A percentile compares a stretch with the other conserved stretches of the same genome.
Conservation (phyloP, 2,888 invertebrate genomes). For the Xylota sylvarum region DNA sequence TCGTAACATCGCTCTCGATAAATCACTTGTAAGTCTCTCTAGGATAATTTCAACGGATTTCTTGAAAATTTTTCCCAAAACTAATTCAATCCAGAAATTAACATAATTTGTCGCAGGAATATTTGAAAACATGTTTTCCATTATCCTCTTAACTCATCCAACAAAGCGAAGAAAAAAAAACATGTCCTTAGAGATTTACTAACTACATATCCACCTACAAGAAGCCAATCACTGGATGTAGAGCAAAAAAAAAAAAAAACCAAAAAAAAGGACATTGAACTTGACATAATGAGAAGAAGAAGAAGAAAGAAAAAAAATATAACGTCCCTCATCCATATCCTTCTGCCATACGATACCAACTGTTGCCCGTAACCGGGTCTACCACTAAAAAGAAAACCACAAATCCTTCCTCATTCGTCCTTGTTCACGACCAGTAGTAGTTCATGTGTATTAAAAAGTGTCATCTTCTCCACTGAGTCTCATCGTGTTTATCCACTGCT, state of each 20-base stretch:
- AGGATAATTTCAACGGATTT: conserved; percentile 38
- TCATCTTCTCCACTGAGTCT: conserved; percentile 57
- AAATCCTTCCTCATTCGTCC: conserved; percentile 53
- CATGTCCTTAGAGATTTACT: conserved; percentile 51
- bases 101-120: conserved; percentile 58
- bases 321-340: conserved; percentile 38
- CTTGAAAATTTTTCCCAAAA: conserved; percentile 61
- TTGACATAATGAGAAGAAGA: conserved; percentile 36
- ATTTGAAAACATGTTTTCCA: conserved; percentile 67
- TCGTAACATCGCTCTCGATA: background rate
- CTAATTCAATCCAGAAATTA: conserved; percentile 70
- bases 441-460: conserved; percentile 52
- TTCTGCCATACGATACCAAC: conserved; percentile 73
- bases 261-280: conserved; percentile 74
- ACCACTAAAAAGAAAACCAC: conserved; percentile 61
- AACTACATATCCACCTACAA: conserved; percentile 40
- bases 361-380: conserved; percentile 62
- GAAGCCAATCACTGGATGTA: conserved; percentile 52
- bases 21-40: conserved; percentile 16
- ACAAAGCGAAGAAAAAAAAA: background rate
- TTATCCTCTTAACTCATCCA: conserved; percentile 56
- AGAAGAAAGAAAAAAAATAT: background rate
- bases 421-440: conserved; percentile 48
- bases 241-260: background rate
- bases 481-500: conserved; percentile 64